Conservation (phyloP, 2,888 invertebrate species). For the Meteorus colon region DNA sequence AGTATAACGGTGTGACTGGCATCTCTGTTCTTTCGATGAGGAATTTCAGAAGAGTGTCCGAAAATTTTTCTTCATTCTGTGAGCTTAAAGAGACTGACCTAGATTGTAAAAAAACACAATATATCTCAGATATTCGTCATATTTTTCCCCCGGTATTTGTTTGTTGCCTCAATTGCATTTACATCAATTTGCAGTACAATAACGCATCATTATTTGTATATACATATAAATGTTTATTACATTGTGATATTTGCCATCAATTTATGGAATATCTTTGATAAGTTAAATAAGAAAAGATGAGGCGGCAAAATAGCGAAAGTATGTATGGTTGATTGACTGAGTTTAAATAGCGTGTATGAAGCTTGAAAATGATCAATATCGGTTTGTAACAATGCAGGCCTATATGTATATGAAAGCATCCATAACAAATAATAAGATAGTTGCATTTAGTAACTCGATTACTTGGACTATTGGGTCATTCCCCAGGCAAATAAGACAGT, state of each 20-base stretch:
- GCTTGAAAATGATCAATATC: neutral
- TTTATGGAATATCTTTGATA: neutral
- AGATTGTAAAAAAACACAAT: slow-evolving; percentile 27
- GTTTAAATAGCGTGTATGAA: neutral
- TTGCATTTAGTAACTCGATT: neutral
- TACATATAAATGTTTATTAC: neutral
- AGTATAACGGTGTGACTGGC: neutral
- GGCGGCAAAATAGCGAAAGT: neutral
- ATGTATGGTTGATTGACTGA: neutral
- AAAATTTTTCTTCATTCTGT: slow-evolving; percentile 6
- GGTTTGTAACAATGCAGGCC: neutral
- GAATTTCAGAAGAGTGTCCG: neutral
- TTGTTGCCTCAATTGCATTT: neutral
- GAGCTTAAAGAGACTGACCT: slow-evolving; percentile 33
- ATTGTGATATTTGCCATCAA: neutral
- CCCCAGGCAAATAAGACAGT: neutral
- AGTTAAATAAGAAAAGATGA: neutral
- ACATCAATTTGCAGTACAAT: slow-evolving; percentile 3
- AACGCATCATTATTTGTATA: neutral
- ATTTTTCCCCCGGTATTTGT: neutral
- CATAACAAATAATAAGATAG: neutral
- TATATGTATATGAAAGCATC: neutral
- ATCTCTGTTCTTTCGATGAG: neutral
- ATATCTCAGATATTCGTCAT: slow-evolving; percentile 11
- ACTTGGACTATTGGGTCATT: neutral